These are phyloP conservation scores for Vipera latastei DNA, from an alignment of 2,797 vertebrate species.

Conservation along the genomic window DNA sequence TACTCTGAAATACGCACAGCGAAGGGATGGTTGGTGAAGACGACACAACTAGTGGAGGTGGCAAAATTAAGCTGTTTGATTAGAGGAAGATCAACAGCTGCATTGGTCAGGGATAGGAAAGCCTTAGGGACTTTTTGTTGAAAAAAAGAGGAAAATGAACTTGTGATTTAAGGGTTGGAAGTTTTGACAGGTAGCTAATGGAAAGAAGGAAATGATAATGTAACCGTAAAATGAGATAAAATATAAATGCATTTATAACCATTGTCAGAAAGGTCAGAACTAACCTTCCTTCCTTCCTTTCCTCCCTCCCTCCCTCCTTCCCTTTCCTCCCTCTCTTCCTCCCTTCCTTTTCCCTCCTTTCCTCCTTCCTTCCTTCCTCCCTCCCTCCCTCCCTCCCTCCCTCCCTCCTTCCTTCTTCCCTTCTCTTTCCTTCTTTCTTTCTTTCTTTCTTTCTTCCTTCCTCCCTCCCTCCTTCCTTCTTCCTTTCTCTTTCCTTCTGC, in stretches of 20 bases:
- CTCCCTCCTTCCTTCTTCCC: too few species aligned
- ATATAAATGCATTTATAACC: not conserved
- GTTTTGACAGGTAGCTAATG: not conserved
- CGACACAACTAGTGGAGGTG: fast-evolving
- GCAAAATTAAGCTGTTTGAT: not conserved
- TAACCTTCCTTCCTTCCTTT: too few species aligned
- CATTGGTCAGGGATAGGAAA: not conserved
- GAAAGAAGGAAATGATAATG: not conserved
- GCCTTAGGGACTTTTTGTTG: not conserved
- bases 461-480: too few species aligned
- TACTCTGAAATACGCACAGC: not conserved
- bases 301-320: too few species aligned
- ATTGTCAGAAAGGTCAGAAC: not conserved
- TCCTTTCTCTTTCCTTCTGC: fast-evolving
- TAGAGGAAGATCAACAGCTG: not conserved
- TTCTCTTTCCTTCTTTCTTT: fast-evolving
- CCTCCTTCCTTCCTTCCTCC: too few species aligned
- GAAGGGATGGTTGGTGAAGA: not conserved
- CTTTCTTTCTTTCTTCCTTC: too few species aligned
- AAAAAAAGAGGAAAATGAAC: not conserved
- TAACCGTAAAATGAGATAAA: not conserved
- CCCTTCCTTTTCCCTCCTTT: too few species aligned
- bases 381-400: fast-evolving
- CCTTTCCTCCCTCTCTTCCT: too few species aligned
- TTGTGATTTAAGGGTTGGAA: not conserved